Evolutionary conservation across 2,113 vertebrate species (phyloP), one percentile per base, ranked within the genome.

Genomic region (Catharus fuscescens): DNA sequence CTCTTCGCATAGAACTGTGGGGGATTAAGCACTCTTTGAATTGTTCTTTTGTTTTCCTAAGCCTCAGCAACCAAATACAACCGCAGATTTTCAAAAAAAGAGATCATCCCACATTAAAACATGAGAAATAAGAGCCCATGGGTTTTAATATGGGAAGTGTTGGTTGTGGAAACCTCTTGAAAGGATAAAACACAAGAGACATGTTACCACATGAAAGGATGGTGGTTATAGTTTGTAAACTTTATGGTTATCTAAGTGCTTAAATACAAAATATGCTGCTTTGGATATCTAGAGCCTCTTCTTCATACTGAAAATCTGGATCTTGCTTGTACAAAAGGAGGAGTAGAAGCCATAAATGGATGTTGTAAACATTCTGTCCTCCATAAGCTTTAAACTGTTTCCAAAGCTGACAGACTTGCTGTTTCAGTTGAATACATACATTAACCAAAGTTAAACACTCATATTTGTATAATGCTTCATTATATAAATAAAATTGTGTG

Each of bases 371-470:
- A 91, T 42, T 82, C 65, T 53, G 14, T 65, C 50, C 73, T 86
- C 28, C 17, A 52, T 73, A 80, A 69, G 83, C 78, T 91, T 97
- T 93, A 94, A 94, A 90, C 1, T 6, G 7, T 84, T 90, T 87
- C 90, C 82, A 93, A 82, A 95, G 88, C 93, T 85, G 60, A 59
- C 8, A 78, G 26, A 57, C 48, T 50, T 60, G 38, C 57, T 79
- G 16, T 50, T 87, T 18, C 54, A 57, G 13, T 53, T 94, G 34
- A 42, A 72, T 59, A 66, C 67, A 56, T 76, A 61, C 48, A 92
- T 96, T 90, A 96, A 94, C 82, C 54, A 96, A 92, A 95, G n/a
- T 34, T 91, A 91, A 80, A 87, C 12, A 50, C 3, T 7, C 61
- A 31, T 88, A 90, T 92, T 86, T 95, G 24, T 69, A 62, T 92